Base-by-base conservation (phyloP, 2,797 vertebrate species). In the Hipposideros larvatus region DNA sequence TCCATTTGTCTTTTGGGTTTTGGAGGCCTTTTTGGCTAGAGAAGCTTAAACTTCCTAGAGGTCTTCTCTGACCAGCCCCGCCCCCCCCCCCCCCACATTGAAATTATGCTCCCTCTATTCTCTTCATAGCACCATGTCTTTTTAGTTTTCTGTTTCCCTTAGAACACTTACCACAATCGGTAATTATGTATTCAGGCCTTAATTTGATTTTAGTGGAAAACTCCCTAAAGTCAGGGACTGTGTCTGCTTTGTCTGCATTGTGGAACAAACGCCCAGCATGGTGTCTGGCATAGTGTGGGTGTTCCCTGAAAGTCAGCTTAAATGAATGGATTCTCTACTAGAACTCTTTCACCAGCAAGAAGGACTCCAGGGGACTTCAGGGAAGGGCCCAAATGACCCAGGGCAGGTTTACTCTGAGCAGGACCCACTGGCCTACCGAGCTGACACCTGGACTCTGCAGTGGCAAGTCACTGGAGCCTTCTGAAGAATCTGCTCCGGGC, bases 141-240 rank as follows among this genome's bases (percentile, higher is more conserved):
- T 93, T 78, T 13, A 21, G 4, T 31, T 61, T 26, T 24, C 21
- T 51, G 31, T 66, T 7, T n/a, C 11, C 79, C 71, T 92, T 75
- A 68, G 74, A 78, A 87, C 57, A 68, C 57, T 46, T 75, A 59
- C 4, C 68, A 75, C 51, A 26, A 68, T 59, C 46, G 24, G 63
- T 77, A 91, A 91, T 61, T 71, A 55, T 63, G 21, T 61, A 79
- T 43, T 59, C 1, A 1, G 66, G 46, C 24, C 21, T 94, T 89
- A 57, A 80, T 91, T 83, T 75, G 66, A 87, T 61, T 88, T 91
- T 74, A 87, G 55, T 73, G 70, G 92, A 77, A 90, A 86, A 82
- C 34, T 87, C 53, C 31, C 74, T 5, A n/a, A 59, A 92, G 70
- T 51, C 13, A 28, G 19, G 8, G 37, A 48, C 48, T 46, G 6